A percentile compares a stretch with the other conserved stretches of the same genome.
Conservation (phyloP, 2,113 vertebrate species). For the Oreochromis tanganicae region DNA sequence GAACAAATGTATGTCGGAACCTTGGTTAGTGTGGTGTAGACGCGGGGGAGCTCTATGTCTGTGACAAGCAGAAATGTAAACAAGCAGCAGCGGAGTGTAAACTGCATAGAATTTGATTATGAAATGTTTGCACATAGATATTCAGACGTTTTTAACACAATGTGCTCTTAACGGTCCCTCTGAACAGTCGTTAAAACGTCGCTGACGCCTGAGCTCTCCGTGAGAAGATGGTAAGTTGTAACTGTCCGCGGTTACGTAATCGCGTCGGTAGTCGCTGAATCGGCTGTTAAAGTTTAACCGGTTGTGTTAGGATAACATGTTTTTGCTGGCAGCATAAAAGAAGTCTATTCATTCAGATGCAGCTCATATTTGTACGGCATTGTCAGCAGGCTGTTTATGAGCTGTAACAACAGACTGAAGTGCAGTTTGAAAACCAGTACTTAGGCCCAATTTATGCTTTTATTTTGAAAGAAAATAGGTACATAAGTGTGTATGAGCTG, state of each 20-base stretch:
- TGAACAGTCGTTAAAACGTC: background rate
- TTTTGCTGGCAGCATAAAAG: background rate
- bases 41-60: background rate
- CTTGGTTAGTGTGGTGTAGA: background rate
- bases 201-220: background rate
- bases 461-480: background rate
- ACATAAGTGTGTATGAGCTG: background rate
- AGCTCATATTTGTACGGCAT: background rate
- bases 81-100: background rate
- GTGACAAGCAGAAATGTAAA: slow-evolving; percentile 8
- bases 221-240: slow-evolving; percentile 38
- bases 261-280: background rate
- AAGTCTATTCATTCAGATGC: background rate
- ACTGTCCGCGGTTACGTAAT: background rate
- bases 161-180: background rate
- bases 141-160: background rate
- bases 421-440: background rate
- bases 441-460: background rate
- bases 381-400: background rate
- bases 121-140: background rate
- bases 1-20: slow-evolving; percentile 37
- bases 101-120: accelerated
- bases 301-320: background rate
- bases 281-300: background rate
- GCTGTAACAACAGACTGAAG: background rate